phyloP scores from a whole-genome alignment of 2,888 invertebrate species.

The Craniophora ligustri region DNA sequence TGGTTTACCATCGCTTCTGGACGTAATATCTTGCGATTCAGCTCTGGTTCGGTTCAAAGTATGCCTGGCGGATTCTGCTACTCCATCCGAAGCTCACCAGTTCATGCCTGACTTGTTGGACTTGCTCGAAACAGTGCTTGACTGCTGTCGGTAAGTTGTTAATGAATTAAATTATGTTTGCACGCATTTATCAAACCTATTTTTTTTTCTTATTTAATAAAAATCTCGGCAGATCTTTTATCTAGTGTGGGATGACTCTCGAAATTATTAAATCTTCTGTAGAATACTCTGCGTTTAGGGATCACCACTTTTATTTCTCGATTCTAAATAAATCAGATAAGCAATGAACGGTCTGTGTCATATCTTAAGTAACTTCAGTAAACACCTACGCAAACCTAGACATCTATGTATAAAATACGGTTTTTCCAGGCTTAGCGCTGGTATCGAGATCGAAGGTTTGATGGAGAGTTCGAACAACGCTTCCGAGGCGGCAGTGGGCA shows the following conservation, averaged over 20 bases:
- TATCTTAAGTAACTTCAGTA: no score
- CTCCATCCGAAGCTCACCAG: constrained; percentile 86
- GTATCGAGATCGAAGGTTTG: constrained; percentile 71
- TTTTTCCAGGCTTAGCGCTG: constrained; percentile 71
- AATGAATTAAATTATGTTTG: no score
- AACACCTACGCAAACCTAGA: no score
- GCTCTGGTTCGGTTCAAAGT: constrained; percentile 93
- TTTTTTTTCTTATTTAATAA: no score
- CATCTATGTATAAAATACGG: background rate
- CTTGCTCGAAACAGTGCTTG: constrained; percentile 90
- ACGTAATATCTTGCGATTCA: constrained; percentile 92
- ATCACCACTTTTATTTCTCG: no score
- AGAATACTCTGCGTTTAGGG: no score
- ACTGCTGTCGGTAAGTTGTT: constrained; percentile 87
- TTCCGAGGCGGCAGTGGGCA: constrained; percentile 70
- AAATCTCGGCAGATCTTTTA: no score
- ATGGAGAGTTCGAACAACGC: constrained; percentile 65
- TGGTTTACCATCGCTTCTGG: constrained; percentile 91
- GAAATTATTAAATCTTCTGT: no score
- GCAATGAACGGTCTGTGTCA: no score
- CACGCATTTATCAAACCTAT: no score
- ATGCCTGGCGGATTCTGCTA: constrained; percentile 81
- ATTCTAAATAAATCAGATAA: no score
- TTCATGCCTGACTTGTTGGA: constrained; percentile 91
- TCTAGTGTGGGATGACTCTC: no score